Conservation (phyloP, 2,888 invertebrate species). For the Nomada goodeniana region DNA sequence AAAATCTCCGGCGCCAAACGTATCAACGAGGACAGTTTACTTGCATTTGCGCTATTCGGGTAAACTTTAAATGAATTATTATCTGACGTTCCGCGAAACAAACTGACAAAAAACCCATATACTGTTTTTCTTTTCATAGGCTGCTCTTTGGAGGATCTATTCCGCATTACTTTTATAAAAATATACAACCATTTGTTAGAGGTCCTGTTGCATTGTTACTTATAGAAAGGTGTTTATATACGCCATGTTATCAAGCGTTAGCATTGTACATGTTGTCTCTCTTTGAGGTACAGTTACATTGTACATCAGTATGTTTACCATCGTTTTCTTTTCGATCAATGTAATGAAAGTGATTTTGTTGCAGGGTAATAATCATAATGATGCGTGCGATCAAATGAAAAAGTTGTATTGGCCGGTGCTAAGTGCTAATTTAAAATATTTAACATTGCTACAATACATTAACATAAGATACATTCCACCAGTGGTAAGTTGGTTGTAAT, state of each 20-base stretch:
- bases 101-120: neutral
- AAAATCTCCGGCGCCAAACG: conserved; percentile 88
- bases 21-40: conserved; percentile 88
- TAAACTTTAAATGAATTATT: conserved; percentile 78
- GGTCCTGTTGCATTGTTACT: conserved; percentile 84
- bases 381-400: conserved; percentile 87
- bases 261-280: conserved; percentile 90
- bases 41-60: conserved; percentile 92
- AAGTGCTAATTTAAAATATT: conserved; percentile 91
- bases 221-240: conserved; percentile 90
- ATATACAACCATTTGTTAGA: conserved; percentile 67
- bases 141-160: conserved; percentile 92
- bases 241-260: conserved; percentile 90
- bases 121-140: conserved; percentile 82
- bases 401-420: conserved; percentile 89
- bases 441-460: conserved; percentile 90
- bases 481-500: conserved; percentile 84
- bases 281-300: conserved; percentile 86
- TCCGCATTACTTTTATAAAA: conserved; percentile 92
- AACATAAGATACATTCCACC: conserved; percentile 92
- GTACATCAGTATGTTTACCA: neutral
- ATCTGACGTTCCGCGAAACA: conserved; percentile 1
- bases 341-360: conserved; percentile 5
- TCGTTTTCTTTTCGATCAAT: neutral
- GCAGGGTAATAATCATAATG: conserved; percentile 88